phyloP scores from a whole-genome alignment of 2,888 invertebrate species.

The Caenorhabditis sp. region DNA sequence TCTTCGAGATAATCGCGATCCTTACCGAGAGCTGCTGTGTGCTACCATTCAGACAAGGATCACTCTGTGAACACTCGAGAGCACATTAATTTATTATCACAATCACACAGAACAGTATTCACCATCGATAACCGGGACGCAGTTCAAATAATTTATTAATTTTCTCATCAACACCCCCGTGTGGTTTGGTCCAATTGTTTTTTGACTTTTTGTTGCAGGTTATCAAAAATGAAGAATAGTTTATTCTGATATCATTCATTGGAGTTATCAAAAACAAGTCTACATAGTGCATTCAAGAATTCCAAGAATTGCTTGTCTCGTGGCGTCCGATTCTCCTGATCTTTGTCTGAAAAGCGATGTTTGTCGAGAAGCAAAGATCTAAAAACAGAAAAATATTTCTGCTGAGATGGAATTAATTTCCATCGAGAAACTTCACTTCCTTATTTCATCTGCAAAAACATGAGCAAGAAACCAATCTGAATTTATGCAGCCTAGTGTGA shows the following conservation, averaged over 20 bases:
- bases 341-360: constrained; percentile 40
- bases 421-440: constrained; percentile 24
- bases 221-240: constrained; percentile 45
- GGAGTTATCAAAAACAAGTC: constrained; percentile 20
- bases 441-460: constrained; percentile 16
- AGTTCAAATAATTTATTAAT: constrained; percentile 22
- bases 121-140: constrained; percentile 47
- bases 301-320: constrained; percentile 29
- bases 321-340: constrained; percentile 33
- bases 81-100: constrained; percentile 6
- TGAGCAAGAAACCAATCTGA: background rate
- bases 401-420: constrained; percentile 28
- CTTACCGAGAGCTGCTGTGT: constrained; percentile 71
- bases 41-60: constrained; percentile 73
- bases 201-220: constrained; percentile 48
- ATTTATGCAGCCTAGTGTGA: background rate
- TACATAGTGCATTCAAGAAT: constrained; percentile 31
- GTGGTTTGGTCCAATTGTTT: constrained; percentile 39
- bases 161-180: constrained; percentile 7
- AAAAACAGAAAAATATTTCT: constrained; percentile 26
- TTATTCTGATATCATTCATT: constrained; percentile 25
- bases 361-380: constrained; percentile 18
- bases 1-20: constrained; percentile 69
- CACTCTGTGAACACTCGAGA: constrained; percentile 16
- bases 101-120: constrained; percentile 36